These are phyloP conservation scores for Urophycis tenuis DNA, from an alignment of 2,797 vertebrate species.

Conservation along the genomic window DNA sequence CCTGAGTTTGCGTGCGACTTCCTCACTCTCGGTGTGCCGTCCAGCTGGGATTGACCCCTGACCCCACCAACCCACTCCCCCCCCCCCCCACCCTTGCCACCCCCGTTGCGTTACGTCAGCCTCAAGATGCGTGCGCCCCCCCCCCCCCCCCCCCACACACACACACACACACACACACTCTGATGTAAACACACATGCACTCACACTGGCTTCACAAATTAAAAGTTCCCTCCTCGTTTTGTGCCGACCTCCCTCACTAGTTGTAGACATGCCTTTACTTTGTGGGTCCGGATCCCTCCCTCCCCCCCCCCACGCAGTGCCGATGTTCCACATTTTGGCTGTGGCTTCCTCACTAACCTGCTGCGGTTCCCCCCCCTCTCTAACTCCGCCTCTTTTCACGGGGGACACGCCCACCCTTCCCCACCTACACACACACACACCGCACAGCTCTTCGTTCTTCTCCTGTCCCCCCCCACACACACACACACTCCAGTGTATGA, in stretches of 20 bases:
- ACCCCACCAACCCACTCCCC: conserved; percentile 33
- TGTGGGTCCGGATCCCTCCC: not conserved
- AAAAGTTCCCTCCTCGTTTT: not conserved
- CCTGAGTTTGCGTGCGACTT: conserved; percentile 56
- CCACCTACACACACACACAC: conserved; percentile 2
- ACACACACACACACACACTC: conserved; percentile 8
- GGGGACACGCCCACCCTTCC: conserved; percentile 37
- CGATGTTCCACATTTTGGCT: conserved; percentile 38
- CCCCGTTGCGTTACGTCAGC: not conserved
- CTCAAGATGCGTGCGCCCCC: no score
- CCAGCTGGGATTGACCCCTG: conserved; percentile 51
- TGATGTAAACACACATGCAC: not conserved
- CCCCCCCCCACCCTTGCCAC: conserved; percentile 17
- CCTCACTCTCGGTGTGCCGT: conserved; percentile 34
- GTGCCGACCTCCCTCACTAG: not conserved
- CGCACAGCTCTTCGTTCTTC: no score
- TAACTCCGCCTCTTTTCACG: conserved; percentile 52
- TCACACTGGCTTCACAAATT: not conserved
- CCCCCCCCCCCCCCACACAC: not conserved
- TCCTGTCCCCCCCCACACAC: no score
- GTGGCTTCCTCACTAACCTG: conserved; percentile 59
- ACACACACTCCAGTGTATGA: conserved; percentile 55
- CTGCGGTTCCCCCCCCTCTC: conserved; percentile 50
- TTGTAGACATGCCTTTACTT: no score
- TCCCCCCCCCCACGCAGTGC: not conserved